A percentile compares a stretch with the other conserved stretches of the same genome.
phyloP scores from a whole-genome alignment of 1,140 invertebrate species.

The Bradysia coprophila region DNA sequence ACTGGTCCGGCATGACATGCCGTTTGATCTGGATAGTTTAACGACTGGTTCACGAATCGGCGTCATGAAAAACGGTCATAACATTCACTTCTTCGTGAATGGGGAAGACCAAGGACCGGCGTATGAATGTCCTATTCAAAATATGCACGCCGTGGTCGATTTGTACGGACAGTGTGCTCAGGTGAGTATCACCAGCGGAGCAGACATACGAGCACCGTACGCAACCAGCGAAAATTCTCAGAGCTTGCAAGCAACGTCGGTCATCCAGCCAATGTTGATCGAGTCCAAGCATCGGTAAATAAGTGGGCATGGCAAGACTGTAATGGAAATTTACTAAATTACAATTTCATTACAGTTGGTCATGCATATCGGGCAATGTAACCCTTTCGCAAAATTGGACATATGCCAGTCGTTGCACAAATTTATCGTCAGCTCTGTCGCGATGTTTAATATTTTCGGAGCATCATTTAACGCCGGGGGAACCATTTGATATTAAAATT shows the following conservation, averaged over 20 bases:
- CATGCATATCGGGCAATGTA: constrained; percentile 19
- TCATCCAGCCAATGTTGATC: constrained; percentile 16
- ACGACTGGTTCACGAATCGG: constrained; percentile 57
- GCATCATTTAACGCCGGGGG: constrained; percentile 16
- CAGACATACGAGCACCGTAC: constrained; percentile 19
- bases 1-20: constrained; percentile 64
- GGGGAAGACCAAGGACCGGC: constrained; percentile 79
- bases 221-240: constrained; percentile 24
- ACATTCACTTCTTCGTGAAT: constrained; percentile 78
- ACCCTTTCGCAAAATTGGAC: constrained; percentile 21
- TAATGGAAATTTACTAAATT: constrained; percentile 3
- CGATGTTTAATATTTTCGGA: constrained; percentile 21
- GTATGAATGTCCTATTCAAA: constrained; percentile 59
- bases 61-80: constrained; percentile 74
- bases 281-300: constrained; percentile 15
- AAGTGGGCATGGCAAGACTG: constrained; percentile 1
- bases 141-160: constrained; percentile 87
- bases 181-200: constrained; percentile 33
- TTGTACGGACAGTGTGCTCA: constrained; percentile 88
- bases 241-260: constrained; percentile 21
- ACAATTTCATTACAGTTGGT: constrained; percentile 13
- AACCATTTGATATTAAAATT: constrained; percentile 22
- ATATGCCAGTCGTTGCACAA: constrained; percentile 15
- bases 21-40: constrained; percentile 64
- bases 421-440: constrained; percentile 14